phyloP scores from a whole-genome alignment of 2,113 vertebrate species.

The Nothoprocta pentlandii region DNA sequence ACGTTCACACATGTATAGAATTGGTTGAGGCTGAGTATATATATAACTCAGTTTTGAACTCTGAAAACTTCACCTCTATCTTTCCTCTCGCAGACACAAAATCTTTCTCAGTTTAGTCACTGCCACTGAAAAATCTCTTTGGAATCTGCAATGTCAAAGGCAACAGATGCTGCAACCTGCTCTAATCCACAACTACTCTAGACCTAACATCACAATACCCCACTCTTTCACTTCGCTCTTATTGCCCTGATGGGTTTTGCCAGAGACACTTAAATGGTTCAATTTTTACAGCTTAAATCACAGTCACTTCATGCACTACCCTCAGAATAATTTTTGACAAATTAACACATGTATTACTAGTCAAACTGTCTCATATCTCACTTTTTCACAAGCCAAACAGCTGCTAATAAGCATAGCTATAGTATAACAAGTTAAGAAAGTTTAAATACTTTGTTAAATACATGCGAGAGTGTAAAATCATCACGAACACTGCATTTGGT shows the following conservation, averaged over 20 bases:
- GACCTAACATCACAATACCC: background rate
- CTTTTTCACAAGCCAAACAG: background rate
- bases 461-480: background rate
- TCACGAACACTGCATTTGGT: background rate
- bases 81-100: background rate
- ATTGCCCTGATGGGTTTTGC: background rate
- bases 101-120: background rate
- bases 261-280: background rate
- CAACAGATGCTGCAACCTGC: background rate
- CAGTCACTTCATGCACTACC: background rate
- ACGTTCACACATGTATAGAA: background rate
- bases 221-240: rapidly evolving
- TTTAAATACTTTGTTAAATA: background rate
- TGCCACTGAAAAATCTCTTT: background rate
- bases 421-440: background rate
- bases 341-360: background rate
- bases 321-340: conserved; percentile 18
- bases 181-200: background rate
- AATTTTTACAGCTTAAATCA: background rate
- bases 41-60: background rate
- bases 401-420: background rate
- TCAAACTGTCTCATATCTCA: background rate
- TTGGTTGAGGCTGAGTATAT: rapidly evolving
- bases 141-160: background rate
- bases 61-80: background rate